Evolutionary conservation across 2,113 vertebrate genomes (phyloP).

Genomic region (Trinectes maculatus): DNA sequence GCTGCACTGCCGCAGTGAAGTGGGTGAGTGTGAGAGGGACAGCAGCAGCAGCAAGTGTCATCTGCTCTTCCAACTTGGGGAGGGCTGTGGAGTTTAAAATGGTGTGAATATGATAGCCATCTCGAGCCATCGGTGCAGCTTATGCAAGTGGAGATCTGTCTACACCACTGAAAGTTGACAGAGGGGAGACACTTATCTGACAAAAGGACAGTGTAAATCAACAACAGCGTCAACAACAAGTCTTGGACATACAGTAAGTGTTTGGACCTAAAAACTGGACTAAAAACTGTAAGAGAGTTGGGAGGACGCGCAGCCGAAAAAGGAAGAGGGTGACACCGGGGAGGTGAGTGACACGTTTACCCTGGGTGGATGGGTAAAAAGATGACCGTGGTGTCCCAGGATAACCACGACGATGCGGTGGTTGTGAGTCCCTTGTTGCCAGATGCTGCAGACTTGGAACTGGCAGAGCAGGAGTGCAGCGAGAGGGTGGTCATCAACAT

Average conservation of each 20-base stretch:
- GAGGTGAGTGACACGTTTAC: slow-evolving; percentile 67
- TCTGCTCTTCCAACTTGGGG: slow-evolving; percentile 77
- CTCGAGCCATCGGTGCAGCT: slow-evolving; percentile 56
- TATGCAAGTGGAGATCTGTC: slow-evolving; percentile 69
- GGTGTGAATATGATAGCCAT: slow-evolving; percentile 79
- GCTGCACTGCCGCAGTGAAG: slow-evolving; percentile 8
- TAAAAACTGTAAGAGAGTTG: slow-evolving; percentile 29
- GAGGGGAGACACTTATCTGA: slow-evolving; percentile 61
- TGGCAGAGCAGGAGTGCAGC: slow-evolving; percentile 82
- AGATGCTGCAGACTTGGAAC: slow-evolving; percentile 69
- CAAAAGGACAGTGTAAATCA: slow-evolving; percentile 54
- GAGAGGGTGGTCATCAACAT: slow-evolving; percentile 93
- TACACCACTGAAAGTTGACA: slow-evolving; percentile 64
- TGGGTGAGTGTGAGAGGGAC: slow-evolving; percentile 57
- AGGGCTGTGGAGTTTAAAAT: slow-evolving; percentile 82
- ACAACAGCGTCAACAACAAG: slow-evolving; percentile 24
- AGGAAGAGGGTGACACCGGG: slow-evolving; percentile 60
- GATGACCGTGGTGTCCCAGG: slow-evolving; percentile 80
- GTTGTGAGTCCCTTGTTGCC: slow-evolving; percentile 58
- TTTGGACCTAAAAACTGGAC: slow-evolving; percentile 1
- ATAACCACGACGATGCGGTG: slow-evolving; percentile 77
- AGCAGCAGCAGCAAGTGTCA: slow-evolving; percentile 72
- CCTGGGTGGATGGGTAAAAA: slow-evolving; percentile 71
- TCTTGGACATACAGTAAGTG: slow-evolving; percentile 30
- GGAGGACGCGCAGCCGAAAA: slow-evolving; percentile 48